phyloP scores from a whole-genome alignment of 2,113 vertebrate species.

The Oxygymnocypris stewartii region DNA sequence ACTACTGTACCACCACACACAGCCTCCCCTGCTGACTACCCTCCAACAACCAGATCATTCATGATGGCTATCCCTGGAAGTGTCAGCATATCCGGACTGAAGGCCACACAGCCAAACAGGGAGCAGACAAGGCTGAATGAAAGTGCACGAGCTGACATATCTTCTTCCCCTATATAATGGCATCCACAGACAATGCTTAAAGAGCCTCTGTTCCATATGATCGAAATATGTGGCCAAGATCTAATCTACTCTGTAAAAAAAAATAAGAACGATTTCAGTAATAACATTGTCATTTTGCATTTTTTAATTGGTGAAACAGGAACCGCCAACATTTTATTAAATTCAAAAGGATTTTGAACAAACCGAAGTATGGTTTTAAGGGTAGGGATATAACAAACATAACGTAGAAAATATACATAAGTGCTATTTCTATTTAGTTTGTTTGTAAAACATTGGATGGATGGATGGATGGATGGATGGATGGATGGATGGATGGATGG shows the following conservation, averaged over 20 bases:
- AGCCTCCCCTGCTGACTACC: constrained; percentile 10
- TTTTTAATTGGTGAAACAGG: neutral
- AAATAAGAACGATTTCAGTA: constrained; percentile 11
- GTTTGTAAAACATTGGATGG: too few species aligned
- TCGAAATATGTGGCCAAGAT: constrained; percentile 11
- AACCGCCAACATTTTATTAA: neutral
- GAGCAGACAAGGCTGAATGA: constrained; percentile 33
- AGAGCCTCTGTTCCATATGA: neutral
- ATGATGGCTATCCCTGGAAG: constrained; percentile 3
- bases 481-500: too few species aligned
- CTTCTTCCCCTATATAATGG: neutral
- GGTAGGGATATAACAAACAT: neutral
- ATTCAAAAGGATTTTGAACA: constrained; percentile 2
- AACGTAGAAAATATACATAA: too few species aligned
- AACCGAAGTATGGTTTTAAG: too few species aligned
- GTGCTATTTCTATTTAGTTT: too few species aligned
- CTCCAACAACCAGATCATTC: constrained; percentile 49
- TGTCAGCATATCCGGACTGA: constrained; percentile 30
- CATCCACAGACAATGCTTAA: neutral
- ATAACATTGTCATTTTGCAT: constrained; percentile 2
- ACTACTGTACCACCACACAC: constrained; percentile 53
- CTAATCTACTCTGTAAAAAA: constrained; percentile 9
- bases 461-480: too few species aligned
- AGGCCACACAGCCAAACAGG: constrained; percentile 17
- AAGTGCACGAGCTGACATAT: neutral